Evolutionary conservation across 2,797 vertebrate genomes (phyloP), one percentile per base, ranked within the genome.

Genomic region (Astyanax mexicanus): DNA sequence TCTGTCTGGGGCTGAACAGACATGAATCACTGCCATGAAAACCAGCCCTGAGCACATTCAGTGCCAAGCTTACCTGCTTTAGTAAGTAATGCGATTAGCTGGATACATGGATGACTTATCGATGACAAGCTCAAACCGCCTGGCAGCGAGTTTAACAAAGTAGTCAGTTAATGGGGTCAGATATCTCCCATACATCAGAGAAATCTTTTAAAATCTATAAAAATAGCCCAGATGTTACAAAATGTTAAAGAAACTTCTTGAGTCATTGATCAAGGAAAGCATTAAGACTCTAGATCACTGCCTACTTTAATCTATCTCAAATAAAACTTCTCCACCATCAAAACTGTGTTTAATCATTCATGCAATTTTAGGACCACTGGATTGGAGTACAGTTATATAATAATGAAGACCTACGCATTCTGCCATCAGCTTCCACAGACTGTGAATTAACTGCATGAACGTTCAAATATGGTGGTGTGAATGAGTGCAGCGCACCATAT

Each of bases 401-500:
- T 29, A 37, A 32, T 5, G 5, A 19, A 65, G 6, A 27, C 19
- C 13, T 37, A 69, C 47, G 27, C 54, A 35, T 37, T 35, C 66
- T 27, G 52, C 49, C 37, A 55, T 42, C 67, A 37, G 4, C 67
- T 40, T n/a, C 21, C 67, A 54, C 12, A 69, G n/a, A 32, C 4
- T 4, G 35, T 52, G 67, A 55, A 69, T 69, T 69, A 38, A 12
- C 35, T 38, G 67, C 4, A 47, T 10, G 49, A 40, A 25, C 13
- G 19, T 25, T 69, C 35, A 69, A 42, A 69, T 69, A 69, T 10
- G 49, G 67, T 38, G 67, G 11, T 54, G 67, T 49, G 51, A 69
- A 55, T 69, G 35, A 69, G 37, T 57, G 42, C 62, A 74, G 25
- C 44, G 23, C 27, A n/a, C 80, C 69, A 54, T 77, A 51, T 66